A percentile compares a stretch with the other conserved stretches of the same genome.
phyloP scores from a whole-genome alignment of 2,888 invertebrate genomes.

The Chrysomela aeneicollis region DNA sequence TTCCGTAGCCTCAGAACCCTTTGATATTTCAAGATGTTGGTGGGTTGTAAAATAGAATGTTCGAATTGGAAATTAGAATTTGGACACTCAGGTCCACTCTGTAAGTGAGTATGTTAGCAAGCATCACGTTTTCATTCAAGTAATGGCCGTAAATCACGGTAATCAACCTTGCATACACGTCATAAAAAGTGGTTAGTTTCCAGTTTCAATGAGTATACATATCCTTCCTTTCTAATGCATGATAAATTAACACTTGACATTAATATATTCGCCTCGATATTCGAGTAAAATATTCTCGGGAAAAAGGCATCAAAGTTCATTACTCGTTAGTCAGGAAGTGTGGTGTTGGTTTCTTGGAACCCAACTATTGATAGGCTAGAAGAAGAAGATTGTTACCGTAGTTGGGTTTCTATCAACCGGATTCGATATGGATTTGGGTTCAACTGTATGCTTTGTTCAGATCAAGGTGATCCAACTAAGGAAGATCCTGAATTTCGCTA shows the following conservation, averaged over 20 bases:
- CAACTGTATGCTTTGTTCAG: too few species aligned
- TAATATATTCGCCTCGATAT: neutral
- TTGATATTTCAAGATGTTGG: too few species aligned
- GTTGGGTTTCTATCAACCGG: too few species aligned
- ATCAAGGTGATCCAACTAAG: too few species aligned
- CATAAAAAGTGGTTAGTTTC: slow-evolving; percentile 5
- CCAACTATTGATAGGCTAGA: neutral
- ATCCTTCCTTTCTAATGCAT: neutral
- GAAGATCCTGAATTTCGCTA: too few species aligned
- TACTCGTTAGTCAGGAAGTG: neutral
- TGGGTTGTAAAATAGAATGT: too few species aligned
- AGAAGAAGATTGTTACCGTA: too few species aligned
- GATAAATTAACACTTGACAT: slow-evolving; percentile 5
- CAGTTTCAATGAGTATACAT: neutral
- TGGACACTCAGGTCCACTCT: neutral
- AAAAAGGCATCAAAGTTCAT: neutral
- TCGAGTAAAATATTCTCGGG: neutral
- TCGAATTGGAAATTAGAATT: neutral
- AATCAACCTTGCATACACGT: slow-evolving; percentile 26
- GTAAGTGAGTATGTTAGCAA: neutral
- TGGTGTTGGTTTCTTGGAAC: neutral
- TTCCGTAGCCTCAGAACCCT: too few species aligned
- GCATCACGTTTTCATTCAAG: slow-evolving; percentile 23
- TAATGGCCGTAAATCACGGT: slow-evolving; percentile 21
- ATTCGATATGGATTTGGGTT: too few species aligned